Evolutionary conservation across 2,888 invertebrate species (phyloP), one percentile per base, ranked within the genome.

Genomic region (Siphlonurus alternatus): DNA sequence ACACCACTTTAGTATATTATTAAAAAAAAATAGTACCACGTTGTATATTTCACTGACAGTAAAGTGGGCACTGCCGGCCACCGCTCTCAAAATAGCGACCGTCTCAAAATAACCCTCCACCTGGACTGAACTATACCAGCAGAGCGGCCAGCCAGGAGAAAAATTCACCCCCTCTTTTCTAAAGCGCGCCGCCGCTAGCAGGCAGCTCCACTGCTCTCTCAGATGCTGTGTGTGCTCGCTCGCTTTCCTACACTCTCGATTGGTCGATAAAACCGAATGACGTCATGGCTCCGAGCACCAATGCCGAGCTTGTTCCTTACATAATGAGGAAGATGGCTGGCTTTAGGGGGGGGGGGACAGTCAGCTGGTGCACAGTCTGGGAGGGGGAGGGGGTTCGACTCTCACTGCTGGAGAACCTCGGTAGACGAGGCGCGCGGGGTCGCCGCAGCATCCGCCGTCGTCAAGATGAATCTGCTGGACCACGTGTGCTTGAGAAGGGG

Each of bases 211-310:
- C 61, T 61, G 23, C 2, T 24, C 25, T 24, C 15, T 25, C 25
- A 23, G 2, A n/a, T 62, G 23, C 53, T 23, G 2, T 18, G 25
- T 20, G 19, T 59, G 56, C 63, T 59, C 25, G 51, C 63, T 22
- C 53, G 23, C 62, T 61, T 56, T 62, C 59, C 54, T 59, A 25
- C 59, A 56, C 59, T 59, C 56, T 63, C 64, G 64, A 64, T 64
- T 64, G 64, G 64, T 64, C 64, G 64, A 64, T 64, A 64, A 53
- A 61, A 15, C 51, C 61, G 23, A 19, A 61, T 64, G 64, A 64
- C 64, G 64, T 64, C 64, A 64, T 54, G 53, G 15, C 53, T 54
- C 23, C 23, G 20, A 53, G 61, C 24, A 61, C 64, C 64, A 64
- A 64, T 64, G 25, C 61, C 61, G 56, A 64, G 64, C 61, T 53